These are phyloP conservation scores for Lithophane leautieri DNA, from an alignment of 2,888 invertebrate species.

Conservation along the genomic window DNA sequence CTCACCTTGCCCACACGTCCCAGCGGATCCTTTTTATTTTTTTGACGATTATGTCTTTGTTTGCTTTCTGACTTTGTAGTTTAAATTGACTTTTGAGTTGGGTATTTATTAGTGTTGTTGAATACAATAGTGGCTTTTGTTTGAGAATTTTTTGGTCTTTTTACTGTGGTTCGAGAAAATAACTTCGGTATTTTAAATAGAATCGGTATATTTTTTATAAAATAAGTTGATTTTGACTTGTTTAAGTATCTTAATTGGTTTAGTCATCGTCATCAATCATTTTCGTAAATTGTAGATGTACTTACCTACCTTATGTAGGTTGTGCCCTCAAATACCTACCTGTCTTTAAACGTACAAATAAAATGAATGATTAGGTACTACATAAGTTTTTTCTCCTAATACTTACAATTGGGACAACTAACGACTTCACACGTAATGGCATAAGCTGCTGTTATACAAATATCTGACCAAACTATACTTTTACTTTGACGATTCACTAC, in stretches of 20 bases:
- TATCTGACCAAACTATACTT: not conserved
- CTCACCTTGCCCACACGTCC: conserved; percentile 89
- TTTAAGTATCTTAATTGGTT: not conserved
- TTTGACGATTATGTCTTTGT: conserved; percentile 76
- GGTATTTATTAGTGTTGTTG: conserved; percentile 58
- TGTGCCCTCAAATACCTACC: not conserved
- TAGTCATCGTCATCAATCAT: too few species aligned
- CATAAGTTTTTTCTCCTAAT: not conserved
- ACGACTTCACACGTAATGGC: not conserved
- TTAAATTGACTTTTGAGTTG: conserved; percentile 58
- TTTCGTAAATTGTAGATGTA: not conserved
- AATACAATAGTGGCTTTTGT: conserved; percentile 61
- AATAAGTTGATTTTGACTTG: not conserved
- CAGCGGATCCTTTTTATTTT: conserved; percentile 82
- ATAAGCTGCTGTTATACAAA: not conserved
- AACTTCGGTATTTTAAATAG: conserved; percentile 5
- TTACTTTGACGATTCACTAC: not conserved
- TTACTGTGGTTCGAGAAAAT: conserved; percentile 6
- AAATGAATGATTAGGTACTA: not conserved
- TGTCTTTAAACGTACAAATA: not conserved
- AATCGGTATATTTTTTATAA: not conserved
- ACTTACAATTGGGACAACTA: not conserved
- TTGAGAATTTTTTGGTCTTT: conserved; percentile 37
- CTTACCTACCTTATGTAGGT: too few species aligned
- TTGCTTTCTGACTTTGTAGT: conserved; percentile 67